Evolutionary conservation across 1,140 invertebrate genomes (phyloP).

Genomic region (Lanistes nyassanus): DNA sequence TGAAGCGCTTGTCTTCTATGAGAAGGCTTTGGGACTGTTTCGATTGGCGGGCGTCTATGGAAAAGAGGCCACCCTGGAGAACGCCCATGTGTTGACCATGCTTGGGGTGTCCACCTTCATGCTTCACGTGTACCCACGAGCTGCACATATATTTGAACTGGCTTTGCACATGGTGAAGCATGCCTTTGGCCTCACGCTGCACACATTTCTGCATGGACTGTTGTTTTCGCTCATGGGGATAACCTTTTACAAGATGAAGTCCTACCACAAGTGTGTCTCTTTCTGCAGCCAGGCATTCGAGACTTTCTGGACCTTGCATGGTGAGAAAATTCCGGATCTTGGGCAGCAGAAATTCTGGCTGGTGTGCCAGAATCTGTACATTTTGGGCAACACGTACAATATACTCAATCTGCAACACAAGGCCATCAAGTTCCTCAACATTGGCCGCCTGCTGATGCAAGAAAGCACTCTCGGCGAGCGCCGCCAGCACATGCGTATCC

Average conservation of each 20-base stretch:
- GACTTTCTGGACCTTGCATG: constrained; percentile 57
- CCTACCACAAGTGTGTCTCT: constrained; percentile 62
- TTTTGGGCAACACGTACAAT: constrained; percentile 62
- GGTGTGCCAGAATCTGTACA: constrained; percentile 61
- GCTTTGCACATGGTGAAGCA: constrained; percentile 57
- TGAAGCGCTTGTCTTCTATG: constrained; percentile 56
- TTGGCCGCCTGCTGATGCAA: constrained; percentile 55
- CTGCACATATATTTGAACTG: constrained; percentile 57
- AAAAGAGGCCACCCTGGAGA: constrained; percentile 52
- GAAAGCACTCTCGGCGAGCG: constrained; percentile 51
- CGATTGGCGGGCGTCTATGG: constrained; percentile 49
- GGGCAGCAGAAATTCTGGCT: constrained; percentile 60
- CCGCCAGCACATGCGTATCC: constrained; percentile 57
- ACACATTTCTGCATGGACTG: constrained; percentile 57
- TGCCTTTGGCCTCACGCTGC: constrained; percentile 43
- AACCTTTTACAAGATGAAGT: constrained; percentile 60
- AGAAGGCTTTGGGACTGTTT: constrained; percentile 54
- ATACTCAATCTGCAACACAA: constrained; percentile 58
- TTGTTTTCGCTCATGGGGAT: constrained; percentile 60
- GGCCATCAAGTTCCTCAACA: constrained; percentile 58
- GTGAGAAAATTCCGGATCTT: constrained; percentile 50
- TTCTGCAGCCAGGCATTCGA: constrained; percentile 60
- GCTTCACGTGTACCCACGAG: constrained; percentile 60
- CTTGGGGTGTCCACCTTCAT: constrained; percentile 64
- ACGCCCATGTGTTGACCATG: constrained; percentile 62